phyloP scores from a whole-genome alignment of 2,888 invertebrate genomes.

The Drosophila tanythrix region DNA sequence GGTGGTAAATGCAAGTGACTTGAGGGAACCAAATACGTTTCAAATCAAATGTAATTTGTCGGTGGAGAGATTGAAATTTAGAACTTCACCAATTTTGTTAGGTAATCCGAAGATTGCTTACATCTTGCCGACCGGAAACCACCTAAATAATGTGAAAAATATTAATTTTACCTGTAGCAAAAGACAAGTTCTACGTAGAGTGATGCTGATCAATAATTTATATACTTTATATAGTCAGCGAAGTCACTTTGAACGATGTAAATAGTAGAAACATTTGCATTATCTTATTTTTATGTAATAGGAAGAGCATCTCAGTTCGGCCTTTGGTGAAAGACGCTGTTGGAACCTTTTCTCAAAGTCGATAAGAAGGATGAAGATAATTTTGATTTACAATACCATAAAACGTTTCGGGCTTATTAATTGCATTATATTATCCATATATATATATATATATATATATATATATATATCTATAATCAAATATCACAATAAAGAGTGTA shows the following conservation, averaged over 20 bases:
- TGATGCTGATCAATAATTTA: neutral
- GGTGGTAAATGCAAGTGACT: neutral
- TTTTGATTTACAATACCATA: neutral
- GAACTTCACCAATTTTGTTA: neutral
- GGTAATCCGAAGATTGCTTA: neutral
- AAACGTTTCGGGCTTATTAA: neutral
- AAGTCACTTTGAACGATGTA: neutral
- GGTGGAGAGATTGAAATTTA: neutral
- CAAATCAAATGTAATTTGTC: neutral
- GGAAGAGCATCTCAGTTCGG: neutral
- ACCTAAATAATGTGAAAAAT: no score
- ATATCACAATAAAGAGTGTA: neutral
- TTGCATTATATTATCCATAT: neutral
- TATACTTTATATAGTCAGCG: neutral
- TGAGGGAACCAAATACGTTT: neutral
- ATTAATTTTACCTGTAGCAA: neutral
- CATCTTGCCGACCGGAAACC: no score
- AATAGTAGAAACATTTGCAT: neutral
- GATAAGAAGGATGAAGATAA: neutral
- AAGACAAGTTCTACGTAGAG: neutral
- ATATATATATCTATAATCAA: no score
- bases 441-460: no score
- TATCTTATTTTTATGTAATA: neutral
- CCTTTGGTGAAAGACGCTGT: neutral
- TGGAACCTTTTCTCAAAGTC: neutral